Conservation (phyloP, 2,797 vertebrate species). For the Borostomias antarcticus region DNA sequence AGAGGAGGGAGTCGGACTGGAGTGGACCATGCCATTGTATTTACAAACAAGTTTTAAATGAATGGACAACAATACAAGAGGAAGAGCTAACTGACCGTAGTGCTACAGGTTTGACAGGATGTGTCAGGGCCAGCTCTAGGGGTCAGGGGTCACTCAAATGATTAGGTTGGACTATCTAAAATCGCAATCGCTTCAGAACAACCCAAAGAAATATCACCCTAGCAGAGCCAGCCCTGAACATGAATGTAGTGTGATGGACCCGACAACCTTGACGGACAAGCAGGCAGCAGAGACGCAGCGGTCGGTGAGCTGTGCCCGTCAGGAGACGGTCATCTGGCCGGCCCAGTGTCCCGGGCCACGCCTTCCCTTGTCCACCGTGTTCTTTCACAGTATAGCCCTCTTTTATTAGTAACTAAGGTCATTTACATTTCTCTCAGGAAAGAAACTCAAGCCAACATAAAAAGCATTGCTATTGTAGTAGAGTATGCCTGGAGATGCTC, state of each 20-base stretch:
- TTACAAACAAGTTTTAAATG: conserved; percentile 26
- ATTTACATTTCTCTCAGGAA: no score
- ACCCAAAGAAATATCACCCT: no score
- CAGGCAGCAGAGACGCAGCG: conserved; percentile 17
- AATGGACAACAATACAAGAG: not conserved
- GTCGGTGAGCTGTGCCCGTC: conserved; percentile 40
- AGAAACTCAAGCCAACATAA: no score
- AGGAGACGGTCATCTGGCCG: conserved; percentile 28
- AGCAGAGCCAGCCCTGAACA: no score
- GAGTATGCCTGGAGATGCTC: conserved; percentile 5
- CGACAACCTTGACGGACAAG: conserved; percentile 20
- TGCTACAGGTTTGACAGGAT: not conserved
- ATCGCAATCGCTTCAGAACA: no score
- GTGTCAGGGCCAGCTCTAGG: not conserved
- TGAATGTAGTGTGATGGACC: conserved; percentile 3
- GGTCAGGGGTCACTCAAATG: no score
- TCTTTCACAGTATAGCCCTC: conserved; percentile 29
- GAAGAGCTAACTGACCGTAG: not conserved
- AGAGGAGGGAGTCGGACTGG: conserved; percentile 20
- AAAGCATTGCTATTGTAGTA: no score
- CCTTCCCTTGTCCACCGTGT: conserved; percentile 20
- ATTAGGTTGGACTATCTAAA: no score
- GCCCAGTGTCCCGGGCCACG: no score
- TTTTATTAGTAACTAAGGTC: no score
- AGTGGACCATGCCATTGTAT: conserved; percentile 24